Evolutionary conservation across 2,113 vertebrate genomes (phyloP), one percentile per base, ranked within the genome.

Genomic region (Lepisosteus oculatus): DNA sequence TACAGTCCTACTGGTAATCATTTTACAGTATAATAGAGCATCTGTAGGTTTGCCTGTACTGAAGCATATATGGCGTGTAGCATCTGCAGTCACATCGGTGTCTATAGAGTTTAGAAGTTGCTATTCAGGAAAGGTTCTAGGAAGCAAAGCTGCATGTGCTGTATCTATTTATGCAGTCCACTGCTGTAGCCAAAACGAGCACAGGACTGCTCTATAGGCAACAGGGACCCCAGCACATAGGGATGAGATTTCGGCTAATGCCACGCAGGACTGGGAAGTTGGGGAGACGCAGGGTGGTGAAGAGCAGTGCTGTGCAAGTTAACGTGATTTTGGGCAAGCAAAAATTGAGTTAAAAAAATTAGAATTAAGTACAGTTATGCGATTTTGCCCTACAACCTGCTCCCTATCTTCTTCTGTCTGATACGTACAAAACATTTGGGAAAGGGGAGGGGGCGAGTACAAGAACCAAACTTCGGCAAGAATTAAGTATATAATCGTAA

Each of bases 251-350:
- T 9, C 47, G 47, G 47, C 47, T 29, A 29, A 29, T 29, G 29
- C 29, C 29, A 29, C 29, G 29, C 29, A 29, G 29, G 29, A 29
- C 29, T 29, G 29, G 29, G 29, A 29, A 29, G 29, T 29, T 29
- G 29, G 5, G 5, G 47, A 6, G 47, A 51, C 47, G 9, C 47
- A 51, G 47, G 47, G 9, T 5, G 5, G 47, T 9, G 9, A 5
- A 2, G 47, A 90, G 91, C 88, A 90, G 87, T 88, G 81, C 86
- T 72, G 84, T 88, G 85, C 82, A 59, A 86, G 86, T 93, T 89
- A 86, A 85, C 89, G 92, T 93, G 88, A 91, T 90, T 91, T 92
- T 90, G 92, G 91, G 91, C 91, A 93, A 91, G 92, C 85, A 79
- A 70, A 87, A 89, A 89, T 81, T 61, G 72, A 89, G 29, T 82